These are phyloP conservation scores for Phyllostomus discolor DNA, from an alignment of 2,113 vertebrate genomes.

Conservation along the genomic window DNA sequence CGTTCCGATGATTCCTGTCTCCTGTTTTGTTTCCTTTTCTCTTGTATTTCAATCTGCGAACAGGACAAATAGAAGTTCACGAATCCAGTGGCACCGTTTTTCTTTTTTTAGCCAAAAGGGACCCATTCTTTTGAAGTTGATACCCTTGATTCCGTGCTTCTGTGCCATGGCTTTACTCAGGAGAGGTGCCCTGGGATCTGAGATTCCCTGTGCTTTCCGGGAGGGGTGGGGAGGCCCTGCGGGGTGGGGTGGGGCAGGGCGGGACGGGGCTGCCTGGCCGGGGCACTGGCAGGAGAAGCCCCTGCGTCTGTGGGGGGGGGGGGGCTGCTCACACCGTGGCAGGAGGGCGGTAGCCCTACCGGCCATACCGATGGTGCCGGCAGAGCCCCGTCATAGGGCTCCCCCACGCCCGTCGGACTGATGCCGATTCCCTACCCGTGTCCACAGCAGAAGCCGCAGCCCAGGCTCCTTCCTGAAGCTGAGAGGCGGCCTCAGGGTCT, in stretches of 20 bases:
- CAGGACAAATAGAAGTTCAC: background rate
- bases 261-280: background rate
- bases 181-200: background rate
- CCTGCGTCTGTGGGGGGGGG: background rate
- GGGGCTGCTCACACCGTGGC: background rate
- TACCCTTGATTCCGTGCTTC: background rate
- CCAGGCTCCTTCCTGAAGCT: background rate
- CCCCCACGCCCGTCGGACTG: background rate
- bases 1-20: background rate
- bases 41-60: background rate
- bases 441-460: background rate
- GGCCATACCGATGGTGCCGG: background rate
- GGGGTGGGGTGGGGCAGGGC: accelerated
- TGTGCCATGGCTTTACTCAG: background rate
- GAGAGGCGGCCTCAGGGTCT: background rate
- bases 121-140: background rate
- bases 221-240: background rate
- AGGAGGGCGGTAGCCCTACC: background rate
- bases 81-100: background rate
- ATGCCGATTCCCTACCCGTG: background rate
- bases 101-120: background rate
- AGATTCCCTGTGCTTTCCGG: background rate
- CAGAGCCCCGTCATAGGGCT: background rate
- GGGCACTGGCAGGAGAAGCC: background rate
- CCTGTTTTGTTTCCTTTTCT: background rate